Evolutionary conservation across 2,113 vertebrate genomes (phyloP), one percentile per base, ranked within the genome.

Genomic region (Monarcha castaneiventris): DNA sequence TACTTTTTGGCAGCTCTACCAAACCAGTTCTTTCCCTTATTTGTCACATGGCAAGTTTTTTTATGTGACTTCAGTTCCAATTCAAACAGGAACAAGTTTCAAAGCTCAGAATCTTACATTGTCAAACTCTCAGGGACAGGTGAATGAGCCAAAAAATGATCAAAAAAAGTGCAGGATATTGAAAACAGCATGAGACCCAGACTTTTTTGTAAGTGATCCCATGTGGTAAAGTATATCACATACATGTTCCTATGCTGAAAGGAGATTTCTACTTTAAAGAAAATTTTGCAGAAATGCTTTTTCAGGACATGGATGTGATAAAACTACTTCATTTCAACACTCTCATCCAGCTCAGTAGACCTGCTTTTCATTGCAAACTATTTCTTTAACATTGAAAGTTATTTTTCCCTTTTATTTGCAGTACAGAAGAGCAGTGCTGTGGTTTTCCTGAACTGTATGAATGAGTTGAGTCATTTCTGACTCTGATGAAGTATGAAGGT

Each of bases 401-500:
- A 71, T 88, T 93, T 95, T 94, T 63, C 72, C 91, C 64, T 84
- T 87, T 94, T 79, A 80, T 67, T 88, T 94, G 48, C 52, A 33
- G 33, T 51, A 75, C 54, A 92, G 48, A 90, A 84, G 32, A 83
- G 17, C 9, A 55, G 32, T 49, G 87, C 54, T 37, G 6, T 67
- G 68, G 41, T 94, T 95, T 95, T 76, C 56, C 77, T 67, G 89
- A 93, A 62, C 26, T 90, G 12, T 87, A 87, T 90, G 74, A 97
- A 95, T 66, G 90, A 78, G 71, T 49, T 66, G 56, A 96, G 37
- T 96, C 30, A 93, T 90, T 84, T 94, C 25, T 84, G 87, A 85
- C 46, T 87, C 63, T 79, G 66, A 94, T 91, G 93, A 96, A 96
- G 71, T 80, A 91, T 58, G 55, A 96, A 95, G 68, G 75, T 73